These are phyloP conservation scores for Drepana falcataria DNA, from an alignment of 2,888 invertebrate species.

Conservation along the genomic window DNA sequence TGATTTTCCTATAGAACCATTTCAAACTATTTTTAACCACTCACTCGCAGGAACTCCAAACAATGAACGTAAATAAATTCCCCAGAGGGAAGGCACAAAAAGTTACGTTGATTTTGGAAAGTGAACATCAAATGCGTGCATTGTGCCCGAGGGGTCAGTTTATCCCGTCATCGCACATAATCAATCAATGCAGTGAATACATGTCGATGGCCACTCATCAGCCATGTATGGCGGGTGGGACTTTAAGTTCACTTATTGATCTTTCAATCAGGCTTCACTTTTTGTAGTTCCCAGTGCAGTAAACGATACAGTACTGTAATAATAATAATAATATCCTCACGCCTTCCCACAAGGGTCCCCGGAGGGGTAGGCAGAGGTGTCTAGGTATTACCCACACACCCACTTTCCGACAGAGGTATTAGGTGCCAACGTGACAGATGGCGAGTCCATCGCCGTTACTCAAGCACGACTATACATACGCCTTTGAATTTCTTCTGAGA, in stretches of 20 bases:
- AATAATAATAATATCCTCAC: too few species aligned
- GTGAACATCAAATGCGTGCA: background rate
- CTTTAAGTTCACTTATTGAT: background rate
- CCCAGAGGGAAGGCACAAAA: background rate
- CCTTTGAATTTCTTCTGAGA: too few species aligned
- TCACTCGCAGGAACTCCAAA: background rate
- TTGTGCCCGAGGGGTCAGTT: conserved; percentile 1
- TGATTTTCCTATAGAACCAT: background rate
- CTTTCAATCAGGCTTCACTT: background rate
- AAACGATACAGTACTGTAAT: too few species aligned
- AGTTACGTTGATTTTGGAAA: background rate
- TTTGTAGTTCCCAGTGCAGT: too few species aligned
- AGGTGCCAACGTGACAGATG: too few species aligned
- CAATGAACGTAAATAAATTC: background rate
- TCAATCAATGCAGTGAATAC: conserved; percentile 22
- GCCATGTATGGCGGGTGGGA: background rate
- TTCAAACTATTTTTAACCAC: background rate
- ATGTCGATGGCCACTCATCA: conserved; percentile 31
- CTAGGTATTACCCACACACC: too few species aligned
- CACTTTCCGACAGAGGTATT: too few species aligned
- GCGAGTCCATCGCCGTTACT: too few species aligned
- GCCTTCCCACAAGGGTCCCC: too few species aligned
- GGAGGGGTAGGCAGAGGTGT: too few species aligned
- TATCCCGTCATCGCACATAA: conserved; percentile 18
- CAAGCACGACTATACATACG: too few species aligned